These are phyloP conservation scores for Murina feae DNA, from an alignment of 2,113 vertebrate genomes.

Conservation along the genomic window DNA sequence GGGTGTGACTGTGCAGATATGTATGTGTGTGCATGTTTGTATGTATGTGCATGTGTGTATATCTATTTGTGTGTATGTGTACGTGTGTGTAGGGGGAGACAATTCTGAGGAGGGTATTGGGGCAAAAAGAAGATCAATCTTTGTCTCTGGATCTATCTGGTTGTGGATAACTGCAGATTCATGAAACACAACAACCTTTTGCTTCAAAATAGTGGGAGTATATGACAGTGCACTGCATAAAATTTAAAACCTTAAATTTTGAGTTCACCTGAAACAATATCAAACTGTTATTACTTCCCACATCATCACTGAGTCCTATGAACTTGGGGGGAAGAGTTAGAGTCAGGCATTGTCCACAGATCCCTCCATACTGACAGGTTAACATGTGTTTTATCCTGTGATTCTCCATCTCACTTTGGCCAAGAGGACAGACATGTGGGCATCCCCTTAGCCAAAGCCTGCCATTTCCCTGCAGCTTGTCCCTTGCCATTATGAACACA, in stretches of 20 bases:
- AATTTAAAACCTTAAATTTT: background rate
- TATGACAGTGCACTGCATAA: background rate
- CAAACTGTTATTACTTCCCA: accelerated
- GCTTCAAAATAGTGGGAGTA: background rate
- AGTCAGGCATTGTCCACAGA: accelerated
- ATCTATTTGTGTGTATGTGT: background rate
- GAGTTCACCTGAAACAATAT: no score
- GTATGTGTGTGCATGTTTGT: no score
- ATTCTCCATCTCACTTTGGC: background rate
- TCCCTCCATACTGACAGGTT: background rate
- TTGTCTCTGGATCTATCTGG: background rate
- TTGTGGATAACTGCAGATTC: background rate
- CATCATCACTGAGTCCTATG: accelerated
- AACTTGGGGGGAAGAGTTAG: accelerated
- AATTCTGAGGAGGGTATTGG: background rate
- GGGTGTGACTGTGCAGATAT: accelerated
- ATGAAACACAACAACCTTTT: background rate
- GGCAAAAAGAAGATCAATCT: background rate
- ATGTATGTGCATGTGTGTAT: background rate
- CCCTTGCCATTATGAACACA: accelerated
- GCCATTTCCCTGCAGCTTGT: accelerated
- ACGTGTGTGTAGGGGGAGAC: accelerated
- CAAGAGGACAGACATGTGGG: accelerated
- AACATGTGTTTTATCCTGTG: accelerated
- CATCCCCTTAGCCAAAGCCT: background rate